Evolutionary conservation across 2,797 vertebrate species (phyloP).

Genomic region (Phylloscopus collybita): DNA sequence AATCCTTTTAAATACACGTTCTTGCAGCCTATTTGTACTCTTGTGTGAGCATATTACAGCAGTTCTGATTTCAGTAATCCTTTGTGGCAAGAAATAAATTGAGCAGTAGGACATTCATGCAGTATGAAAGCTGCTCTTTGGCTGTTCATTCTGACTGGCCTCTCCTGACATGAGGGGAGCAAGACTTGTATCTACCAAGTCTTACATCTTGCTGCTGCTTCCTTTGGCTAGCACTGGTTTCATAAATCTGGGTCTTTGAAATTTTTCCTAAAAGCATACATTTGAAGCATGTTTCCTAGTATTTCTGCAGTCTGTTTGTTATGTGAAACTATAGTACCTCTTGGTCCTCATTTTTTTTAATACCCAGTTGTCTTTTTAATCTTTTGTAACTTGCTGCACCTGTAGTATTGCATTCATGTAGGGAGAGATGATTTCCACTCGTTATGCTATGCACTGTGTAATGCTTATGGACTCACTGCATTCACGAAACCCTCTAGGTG

Average conservation of each 20-base stretch:
- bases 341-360: accelerated
- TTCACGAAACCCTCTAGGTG: accelerated
- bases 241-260: neutral
- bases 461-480: neutral
- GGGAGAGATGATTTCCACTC: neutral
- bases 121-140: constrained; percentile 1
- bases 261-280: neutral
- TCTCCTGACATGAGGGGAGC: neutral
- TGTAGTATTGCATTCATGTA: neutral
- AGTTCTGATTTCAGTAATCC: constrained; percentile 20
- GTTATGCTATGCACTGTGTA: accelerated
- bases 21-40: constrained; percentile 5
- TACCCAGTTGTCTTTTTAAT: neutral
- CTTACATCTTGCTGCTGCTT: neutral
- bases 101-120: neutral
- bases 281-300: neutral
- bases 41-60: neutral
- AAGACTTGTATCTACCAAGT: neutral
- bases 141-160: neutral
- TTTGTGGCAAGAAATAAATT: constrained; percentile 31
- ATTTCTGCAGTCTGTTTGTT: neutral
- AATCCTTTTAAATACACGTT: neutral
- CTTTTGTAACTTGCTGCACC: neutral
- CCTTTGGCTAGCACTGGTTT: neutral
- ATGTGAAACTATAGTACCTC: neutral